phyloP scores from a whole-genome alignment of 2,797 vertebrate genomes.

The Eupleurogrammus muticus region DNA sequence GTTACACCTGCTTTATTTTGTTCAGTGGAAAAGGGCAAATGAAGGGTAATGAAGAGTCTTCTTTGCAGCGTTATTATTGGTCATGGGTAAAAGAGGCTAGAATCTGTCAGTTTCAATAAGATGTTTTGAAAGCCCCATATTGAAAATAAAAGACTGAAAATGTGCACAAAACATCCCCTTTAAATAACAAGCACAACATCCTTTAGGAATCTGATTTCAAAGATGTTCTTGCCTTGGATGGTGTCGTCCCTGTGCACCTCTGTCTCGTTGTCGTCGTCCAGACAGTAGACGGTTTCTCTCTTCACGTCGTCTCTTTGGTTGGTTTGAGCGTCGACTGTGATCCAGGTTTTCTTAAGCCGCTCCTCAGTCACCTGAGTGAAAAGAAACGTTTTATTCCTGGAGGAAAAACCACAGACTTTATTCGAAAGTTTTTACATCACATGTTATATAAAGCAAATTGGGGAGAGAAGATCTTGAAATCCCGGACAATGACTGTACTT shows the following conservation, averaged over 20 bases:
- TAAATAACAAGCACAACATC: neutral
- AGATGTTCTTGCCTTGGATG: conserved; percentile 88
- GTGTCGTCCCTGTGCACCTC: conserved; percentile 92
- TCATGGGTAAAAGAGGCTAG: no score
- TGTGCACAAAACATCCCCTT: neutral
- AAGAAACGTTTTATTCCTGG: neutral
- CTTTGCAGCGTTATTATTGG: no score
- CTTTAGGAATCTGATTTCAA: neutral
- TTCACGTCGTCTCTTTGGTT: conserved; percentile 87
- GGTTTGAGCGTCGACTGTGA: conserved; percentile 89
- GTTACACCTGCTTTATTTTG: no score
- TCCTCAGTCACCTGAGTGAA: conserved; percentile 89
- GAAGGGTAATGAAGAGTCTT: no score
- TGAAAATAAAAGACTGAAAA: neutral
- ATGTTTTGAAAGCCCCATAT: neutral
- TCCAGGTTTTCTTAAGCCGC: conserved; percentile 90
- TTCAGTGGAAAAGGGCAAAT: no score
- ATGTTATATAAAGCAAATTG: no score
- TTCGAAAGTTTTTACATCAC: neutral
- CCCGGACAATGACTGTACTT: no score
- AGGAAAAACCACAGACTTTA: conserved; percentile 11
- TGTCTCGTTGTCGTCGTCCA: conserved; percentile 96
- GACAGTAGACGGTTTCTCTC: conserved; percentile 92
- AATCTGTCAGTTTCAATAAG: no score
- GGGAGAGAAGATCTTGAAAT: no score